A percentile compares a stretch with the other conserved stretches of the same genome.
phyloP scores from a whole-genome alignment of 64 coral and sea anemone genomes.

The Dendronephthya gigantea region DNA sequence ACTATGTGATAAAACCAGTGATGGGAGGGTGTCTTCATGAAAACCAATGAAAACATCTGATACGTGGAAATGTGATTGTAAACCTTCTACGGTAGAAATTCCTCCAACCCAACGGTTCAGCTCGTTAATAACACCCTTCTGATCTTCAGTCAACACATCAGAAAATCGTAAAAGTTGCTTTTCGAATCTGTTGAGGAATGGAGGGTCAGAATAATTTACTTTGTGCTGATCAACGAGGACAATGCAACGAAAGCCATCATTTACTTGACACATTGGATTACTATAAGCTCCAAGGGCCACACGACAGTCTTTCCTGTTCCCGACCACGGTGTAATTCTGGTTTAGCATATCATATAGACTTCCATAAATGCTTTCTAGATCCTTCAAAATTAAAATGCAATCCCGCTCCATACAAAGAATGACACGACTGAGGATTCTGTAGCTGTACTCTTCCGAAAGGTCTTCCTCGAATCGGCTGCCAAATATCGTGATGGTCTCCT shows the following conservation, averaged over 20 bases:
- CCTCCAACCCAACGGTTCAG: slow-evolving; percentile 38
- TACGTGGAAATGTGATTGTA: slow-evolving; percentile 43
- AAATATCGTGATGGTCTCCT: slow-evolving; percentile 86
- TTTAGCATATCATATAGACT: slow-evolving; percentile 97
- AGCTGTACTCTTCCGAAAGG: slow-evolving; percentile 87
- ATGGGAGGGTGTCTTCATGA: slow-evolving; percentile 67
- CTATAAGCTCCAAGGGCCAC: slow-evolving; percentile 80
- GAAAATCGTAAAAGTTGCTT: slow-evolving; percentile 83
- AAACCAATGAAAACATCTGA: slow-evolving; percentile 70
- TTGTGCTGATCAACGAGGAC: slow-evolving; percentile 75
- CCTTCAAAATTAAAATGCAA: slow-evolving; percentile 69
- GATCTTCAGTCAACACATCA: slow-evolving; percentile 48
- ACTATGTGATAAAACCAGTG: slow-evolving; percentile 47
- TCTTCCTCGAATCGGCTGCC: slow-evolving; percentile 93
- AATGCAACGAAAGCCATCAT: slow-evolving; percentile 88
- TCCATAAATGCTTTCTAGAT: slow-evolving; percentile 80
- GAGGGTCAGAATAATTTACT: slow-evolving; percentile 85
- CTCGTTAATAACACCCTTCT: slow-evolving; percentile 21
- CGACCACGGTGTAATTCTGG: slow-evolving; percentile 91
- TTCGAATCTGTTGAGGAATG: slow-evolving; percentile 96
- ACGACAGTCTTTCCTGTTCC: slow-evolving; percentile 75
- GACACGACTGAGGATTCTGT: slow-evolving; percentile 68
- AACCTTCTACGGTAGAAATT: slow-evolving; percentile 33
- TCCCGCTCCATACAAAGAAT: slow-evolving; percentile 88
- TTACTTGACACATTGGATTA: slow-evolving; percentile 91